These are phyloP conservation scores for Cheilosia pagana DNA, from an alignment of 2,888 invertebrate genomes.

Conservation along the genomic window DNA sequence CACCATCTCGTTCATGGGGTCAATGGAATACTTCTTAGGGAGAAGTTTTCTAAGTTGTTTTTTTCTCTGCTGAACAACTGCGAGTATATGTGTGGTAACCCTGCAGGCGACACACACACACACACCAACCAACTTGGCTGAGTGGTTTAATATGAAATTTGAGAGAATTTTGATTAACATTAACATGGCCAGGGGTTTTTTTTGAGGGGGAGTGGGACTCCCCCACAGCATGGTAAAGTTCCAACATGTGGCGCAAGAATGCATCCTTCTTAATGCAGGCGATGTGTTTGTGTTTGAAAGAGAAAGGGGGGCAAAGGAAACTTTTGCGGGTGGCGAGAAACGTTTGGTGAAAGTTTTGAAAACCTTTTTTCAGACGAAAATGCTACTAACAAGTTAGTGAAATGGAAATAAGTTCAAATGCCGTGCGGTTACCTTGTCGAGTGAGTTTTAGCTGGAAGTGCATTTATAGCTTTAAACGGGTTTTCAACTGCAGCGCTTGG, in stretches of 20 bases:
- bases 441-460: conserved; percentile 17
- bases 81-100: conserved; percentile 13
- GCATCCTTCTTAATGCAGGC: conserved; percentile 30
- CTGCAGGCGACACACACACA: conserved; percentile 31
- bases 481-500: background rate
- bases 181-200: conserved; percentile 16
- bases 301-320: conserved; percentile 2
- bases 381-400: conserved; percentile 17
- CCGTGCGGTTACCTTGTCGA: conserved; percentile 26
- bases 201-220: background rate
- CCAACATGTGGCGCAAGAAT: conserved; percentile 36
- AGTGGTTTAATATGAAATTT: conserved; percentile 47
- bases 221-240: conserved; percentile 14
- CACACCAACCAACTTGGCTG: no score
- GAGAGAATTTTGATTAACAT: conserved; percentile 52
- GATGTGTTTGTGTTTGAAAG: conserved; percentile 6
- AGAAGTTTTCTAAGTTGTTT: conserved; percentile 26
- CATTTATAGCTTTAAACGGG: background rate
- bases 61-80: conserved; percentile 2
- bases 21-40: conserved; percentile 46
- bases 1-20: conserved; percentile 54
- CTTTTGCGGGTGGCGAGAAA: background rate
- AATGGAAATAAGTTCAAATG: conserved; percentile 11
- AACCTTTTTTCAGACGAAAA: background rate
- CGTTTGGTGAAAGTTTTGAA: background rate